phyloP scores from a whole-genome alignment of 2,113 vertebrate genomes.

The Oryzias woworae region DNA sequence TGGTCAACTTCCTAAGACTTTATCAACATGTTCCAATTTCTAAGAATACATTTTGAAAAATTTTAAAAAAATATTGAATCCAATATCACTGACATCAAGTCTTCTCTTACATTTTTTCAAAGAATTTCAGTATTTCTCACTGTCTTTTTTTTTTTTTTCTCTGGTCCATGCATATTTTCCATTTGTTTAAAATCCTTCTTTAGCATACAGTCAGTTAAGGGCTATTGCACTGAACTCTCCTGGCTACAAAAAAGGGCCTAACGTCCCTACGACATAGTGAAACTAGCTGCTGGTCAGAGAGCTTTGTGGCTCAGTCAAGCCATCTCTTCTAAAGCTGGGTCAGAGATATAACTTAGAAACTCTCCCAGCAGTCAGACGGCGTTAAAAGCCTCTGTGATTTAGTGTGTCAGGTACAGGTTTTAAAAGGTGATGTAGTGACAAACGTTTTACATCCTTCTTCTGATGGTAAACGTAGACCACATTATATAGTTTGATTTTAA shows the following conservation, averaged over 20 bases:
- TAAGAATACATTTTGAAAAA: slow-evolving; percentile 16
- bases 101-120: slow-evolving; percentile 32
- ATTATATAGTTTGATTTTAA: no score
- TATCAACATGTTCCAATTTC: slow-evolving; percentile 9
- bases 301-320: not conserved
- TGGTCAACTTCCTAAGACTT: slow-evolving; percentile 30
- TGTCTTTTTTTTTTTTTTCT: slow-evolving; percentile 26
- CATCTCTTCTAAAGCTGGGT: slow-evolving; percentile 36
- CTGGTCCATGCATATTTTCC: slow-evolving; percentile 23
- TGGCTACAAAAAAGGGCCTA: slow-evolving; percentile 16
- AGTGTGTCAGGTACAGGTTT: not conserved
- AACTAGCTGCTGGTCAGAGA: slow-evolving; percentile 22
- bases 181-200: slow-evolving; percentile 34
- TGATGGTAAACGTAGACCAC: no score
- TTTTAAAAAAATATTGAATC: not conserved
- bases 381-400: slow-evolving; percentile 15
- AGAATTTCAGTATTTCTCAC: slow-evolving; percentile 13
- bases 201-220: slow-evolving; percentile 45
- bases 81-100: slow-evolving; percentile 18
- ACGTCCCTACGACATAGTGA: not conserved
- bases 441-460: no score
- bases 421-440: no score
- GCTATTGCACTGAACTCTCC: slow-evolving; percentile 31
- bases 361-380: slow-evolving; percentile 43
- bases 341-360: slow-evolving; percentile 52